Evolutionary conservation across 2,888 invertebrate genomes (phyloP).

Genomic region (Drosophila diplacantha): DNA sequence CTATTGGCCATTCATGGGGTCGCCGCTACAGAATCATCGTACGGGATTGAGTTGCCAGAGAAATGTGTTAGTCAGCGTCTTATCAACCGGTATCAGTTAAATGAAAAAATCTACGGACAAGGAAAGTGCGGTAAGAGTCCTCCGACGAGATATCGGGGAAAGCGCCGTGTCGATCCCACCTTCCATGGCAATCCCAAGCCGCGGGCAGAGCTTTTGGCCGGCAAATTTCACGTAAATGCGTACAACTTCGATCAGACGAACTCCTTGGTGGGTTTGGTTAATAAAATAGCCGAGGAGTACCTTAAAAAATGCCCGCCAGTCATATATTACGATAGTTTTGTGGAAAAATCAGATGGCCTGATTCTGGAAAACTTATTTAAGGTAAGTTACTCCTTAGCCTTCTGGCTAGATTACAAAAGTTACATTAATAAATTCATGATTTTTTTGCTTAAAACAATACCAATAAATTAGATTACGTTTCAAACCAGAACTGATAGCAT

Average conservation of each 20-base stretch:
- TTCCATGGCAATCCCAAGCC: conserved; percentile 82
- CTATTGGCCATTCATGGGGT: conserved; percentile 4
- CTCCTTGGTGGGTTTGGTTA: conserved; percentile 82
- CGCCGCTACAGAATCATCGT: background rate
- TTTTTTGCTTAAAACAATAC: too few species aligned
- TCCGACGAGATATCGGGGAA: conserved; percentile 22
- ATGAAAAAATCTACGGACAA: conserved; percentile 36
- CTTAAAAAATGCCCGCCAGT: conserved; percentile 83
- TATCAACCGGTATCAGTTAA: conserved; percentile 47
- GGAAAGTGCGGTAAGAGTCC: conserved; percentile 12
- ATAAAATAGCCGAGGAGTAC: conserved; percentile 81
- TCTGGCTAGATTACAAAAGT: background rate
- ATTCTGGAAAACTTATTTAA: conserved; percentile 81
- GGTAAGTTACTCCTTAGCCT: conserved; percentile 47
- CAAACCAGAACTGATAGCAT: background rate
- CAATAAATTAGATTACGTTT: background rate
- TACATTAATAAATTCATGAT: background rate
- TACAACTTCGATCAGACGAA: conserved; percentile 79
- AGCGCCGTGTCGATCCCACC: conserved; percentile 79
- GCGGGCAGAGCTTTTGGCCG: conserved; percentile 80
- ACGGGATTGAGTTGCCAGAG: background rate
- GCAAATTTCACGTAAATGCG: conserved; percentile 78
- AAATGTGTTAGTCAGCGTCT: conserved; percentile 47
- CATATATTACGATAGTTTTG: conserved; percentile 82
- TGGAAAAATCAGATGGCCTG: conserved; percentile 80